Conservation (phyloP, 37 sponge, comb jelly and placozoan genomes). For the Hormiphora californensis region DNA sequence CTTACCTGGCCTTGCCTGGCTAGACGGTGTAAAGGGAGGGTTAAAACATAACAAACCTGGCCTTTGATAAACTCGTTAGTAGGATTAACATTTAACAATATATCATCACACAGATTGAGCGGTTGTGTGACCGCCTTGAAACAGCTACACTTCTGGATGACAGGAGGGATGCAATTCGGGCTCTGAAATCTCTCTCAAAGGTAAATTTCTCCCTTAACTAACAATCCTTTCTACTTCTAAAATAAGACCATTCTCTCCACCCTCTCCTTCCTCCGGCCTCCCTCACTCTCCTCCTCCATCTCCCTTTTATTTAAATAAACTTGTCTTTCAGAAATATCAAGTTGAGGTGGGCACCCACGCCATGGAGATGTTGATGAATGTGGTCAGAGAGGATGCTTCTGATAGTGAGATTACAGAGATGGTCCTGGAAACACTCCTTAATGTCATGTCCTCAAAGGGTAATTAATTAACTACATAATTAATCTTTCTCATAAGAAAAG, state of each 20-base stretch:
- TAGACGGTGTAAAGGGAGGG: too few relatives aligned
- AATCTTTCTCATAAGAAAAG: too few relatives aligned
- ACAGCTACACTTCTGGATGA: conserved; percentile 78
- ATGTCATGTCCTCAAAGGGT: conserved; percentile 50
- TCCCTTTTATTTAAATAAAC: not conserved
- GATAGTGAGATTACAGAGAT: conserved; percentile 38
- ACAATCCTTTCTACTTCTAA: too few relatives aligned
- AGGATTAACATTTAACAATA: not conserved
- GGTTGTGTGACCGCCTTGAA: conserved; percentile 62
- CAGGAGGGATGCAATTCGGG: conserved; percentile 80
- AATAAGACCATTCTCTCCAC: not conserved
- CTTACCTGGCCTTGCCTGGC: too few relatives aligned
- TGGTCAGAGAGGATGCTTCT: conserved; percentile 55
- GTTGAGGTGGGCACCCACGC: conserved; percentile 82
- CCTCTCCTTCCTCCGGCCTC: not conserved
- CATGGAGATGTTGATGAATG: conserved; percentile 65
- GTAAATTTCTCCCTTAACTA: too few relatives aligned
- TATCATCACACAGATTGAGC: conserved; percentile 28
- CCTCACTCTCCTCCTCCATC: not conserved
- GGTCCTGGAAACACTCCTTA: conserved; percentile 39
- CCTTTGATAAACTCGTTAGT: not conserved
- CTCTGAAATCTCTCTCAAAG: conserved; percentile 74
- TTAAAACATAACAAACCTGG: too few relatives aligned
- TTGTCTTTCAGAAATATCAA: conserved; percentile 59
- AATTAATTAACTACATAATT: too few relatives aligned